Evolutionary conservation across 2,113 vertebrate species (phyloP).

Genomic region (Otolemur garnettii): DNA sequence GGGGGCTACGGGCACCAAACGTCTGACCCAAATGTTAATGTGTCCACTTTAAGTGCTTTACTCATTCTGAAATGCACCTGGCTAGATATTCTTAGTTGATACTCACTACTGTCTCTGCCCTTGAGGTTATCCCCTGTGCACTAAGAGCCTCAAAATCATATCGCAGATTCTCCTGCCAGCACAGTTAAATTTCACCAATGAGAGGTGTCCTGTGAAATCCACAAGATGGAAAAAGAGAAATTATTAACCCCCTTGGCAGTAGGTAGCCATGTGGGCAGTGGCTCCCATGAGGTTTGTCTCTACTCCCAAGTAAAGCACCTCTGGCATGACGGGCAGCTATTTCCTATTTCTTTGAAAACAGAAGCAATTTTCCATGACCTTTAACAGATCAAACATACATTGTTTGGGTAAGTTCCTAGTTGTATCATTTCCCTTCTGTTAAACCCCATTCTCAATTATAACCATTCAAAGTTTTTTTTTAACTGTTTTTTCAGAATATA

Average conservation of each 20-base stretch:
- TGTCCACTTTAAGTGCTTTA: background rate
- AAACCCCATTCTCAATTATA: background rate
- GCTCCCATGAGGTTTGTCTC: background rate
- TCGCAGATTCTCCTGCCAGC: background rate
- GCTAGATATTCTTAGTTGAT: background rate
- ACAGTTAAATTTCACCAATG: background rate
- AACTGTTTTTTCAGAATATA: background rate
- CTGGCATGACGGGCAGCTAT: background rate
- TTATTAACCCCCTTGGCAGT: too few species aligned
- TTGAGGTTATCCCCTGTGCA: background rate
- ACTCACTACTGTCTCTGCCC: background rate
- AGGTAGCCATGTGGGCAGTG: fast-evolving
- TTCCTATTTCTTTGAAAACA: background rate
- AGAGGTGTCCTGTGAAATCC: background rate
- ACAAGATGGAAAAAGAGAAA: background rate
- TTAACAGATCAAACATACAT: background rate
- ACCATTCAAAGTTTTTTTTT: background rate
- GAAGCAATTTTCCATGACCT: background rate
- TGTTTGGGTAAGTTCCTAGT: background rate
- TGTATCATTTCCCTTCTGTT: background rate
- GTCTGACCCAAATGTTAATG: background rate
- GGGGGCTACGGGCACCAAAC: too few species aligned
- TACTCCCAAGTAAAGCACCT: background rate
- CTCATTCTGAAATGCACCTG: background rate
- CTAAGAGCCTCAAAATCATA: background rate